Conservation (phyloP, 2,113 vertebrate genomes). For the Pundamilia nyererei region DNA sequence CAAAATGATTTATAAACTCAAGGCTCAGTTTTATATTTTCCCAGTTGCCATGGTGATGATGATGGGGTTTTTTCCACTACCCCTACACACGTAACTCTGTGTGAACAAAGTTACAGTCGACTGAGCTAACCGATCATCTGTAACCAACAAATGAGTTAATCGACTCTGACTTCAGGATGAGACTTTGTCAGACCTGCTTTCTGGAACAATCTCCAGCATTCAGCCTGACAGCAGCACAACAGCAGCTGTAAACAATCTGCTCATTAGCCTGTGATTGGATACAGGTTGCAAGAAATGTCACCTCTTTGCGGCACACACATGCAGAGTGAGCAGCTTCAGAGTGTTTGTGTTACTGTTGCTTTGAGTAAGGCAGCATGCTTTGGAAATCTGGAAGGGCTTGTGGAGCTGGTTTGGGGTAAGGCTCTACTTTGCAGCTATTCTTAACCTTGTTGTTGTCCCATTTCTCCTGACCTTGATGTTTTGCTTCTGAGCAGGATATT, state of each 20-base stretch:
- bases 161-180: neutral
- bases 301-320: accelerated
- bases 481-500: constrained; percentile 13
- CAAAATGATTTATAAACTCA: neutral
- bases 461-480: neutral
- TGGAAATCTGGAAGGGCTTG: constrained; percentile 22
- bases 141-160: neutral
- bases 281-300: neutral
- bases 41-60: neutral
- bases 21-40: neutral
- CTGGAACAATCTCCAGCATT: neutral
- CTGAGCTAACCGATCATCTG: neutral
- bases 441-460: neutral
- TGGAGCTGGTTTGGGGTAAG: constrained; percentile 56
- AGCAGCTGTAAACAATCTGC: constrained; percentile 40
- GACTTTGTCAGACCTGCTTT: neutral
- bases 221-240: neutral
- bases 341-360: neutral
- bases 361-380: neutral
- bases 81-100: neutral
- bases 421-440: neutral
- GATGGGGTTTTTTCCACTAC: accelerated
- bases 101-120: neutral
- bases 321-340: neutral
- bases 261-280: constrained; percentile 16